These are phyloP conservation scores for Meriones psammophilus DNA, from an alignment of 2,797 vertebrate species.

Conservation along the genomic window DNA sequence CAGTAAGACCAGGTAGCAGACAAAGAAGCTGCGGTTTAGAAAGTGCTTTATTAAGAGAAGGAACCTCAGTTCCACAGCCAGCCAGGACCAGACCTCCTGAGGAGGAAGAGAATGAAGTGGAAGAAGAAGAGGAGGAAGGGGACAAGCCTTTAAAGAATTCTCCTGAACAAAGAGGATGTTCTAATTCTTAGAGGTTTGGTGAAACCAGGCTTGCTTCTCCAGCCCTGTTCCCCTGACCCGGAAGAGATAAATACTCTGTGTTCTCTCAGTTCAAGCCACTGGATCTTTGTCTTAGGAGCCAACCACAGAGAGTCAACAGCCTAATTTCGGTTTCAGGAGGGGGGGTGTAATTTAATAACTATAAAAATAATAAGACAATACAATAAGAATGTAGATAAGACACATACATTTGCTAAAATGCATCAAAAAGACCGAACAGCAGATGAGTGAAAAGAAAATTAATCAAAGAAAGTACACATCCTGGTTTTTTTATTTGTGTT, in stretches of 20 bases:
- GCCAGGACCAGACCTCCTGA: background rate
- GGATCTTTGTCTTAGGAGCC: background rate
- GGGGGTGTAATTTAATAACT: background rate
- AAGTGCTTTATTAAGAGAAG: background rate
- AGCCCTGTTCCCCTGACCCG: background rate
- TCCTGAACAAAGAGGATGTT: background rate
- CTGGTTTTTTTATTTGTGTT: background rate
- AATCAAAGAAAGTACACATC: background rate
- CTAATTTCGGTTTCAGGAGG: background rate
- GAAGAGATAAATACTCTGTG: background rate
- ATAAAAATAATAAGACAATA: background rate
- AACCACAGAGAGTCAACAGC: background rate
- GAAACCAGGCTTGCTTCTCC: background rate
- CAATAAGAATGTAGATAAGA: background rate
- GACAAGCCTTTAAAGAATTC: background rate
- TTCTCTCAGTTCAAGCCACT: background rate
- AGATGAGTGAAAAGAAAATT: background rate
- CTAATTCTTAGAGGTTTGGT: background rate
- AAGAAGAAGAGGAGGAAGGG: background rate
- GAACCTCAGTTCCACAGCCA: background rate
- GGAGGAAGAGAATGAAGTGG: background rate
- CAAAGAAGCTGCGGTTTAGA: too few relatives aligned
- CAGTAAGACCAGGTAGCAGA: too few relatives aligned
- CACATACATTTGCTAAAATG: background rate
- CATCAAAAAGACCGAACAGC: constrained; percentile 28